Base-by-base conservation (phyloP, 2,113 vertebrate genomes). In the Oncorhynchus gorbuscha region DNA sequence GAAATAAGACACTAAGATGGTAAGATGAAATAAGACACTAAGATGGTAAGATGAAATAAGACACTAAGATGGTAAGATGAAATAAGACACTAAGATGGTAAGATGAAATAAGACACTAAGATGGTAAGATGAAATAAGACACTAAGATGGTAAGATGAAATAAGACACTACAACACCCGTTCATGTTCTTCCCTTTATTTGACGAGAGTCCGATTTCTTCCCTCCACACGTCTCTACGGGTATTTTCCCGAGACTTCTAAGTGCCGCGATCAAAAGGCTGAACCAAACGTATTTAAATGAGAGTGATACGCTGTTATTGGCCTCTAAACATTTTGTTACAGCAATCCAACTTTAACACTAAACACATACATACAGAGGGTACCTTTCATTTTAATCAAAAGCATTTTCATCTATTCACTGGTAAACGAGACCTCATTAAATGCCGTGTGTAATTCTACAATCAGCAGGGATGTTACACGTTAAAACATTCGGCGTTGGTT, bases 351-450 rank as follows among this genome's bases (percentile, higher is more conserved):
- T 55, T 16, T 18, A 55, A 8, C 16, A n/a, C 59, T 24, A n/a
- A 62, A 62, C 59, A 62, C 59, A 24, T 16, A 51, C 49, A 22
- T 62, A 62, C 64, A 76, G 62, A 87, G 66, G 86, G 74, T 73
- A 79, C 81, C 61, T 80, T 87, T 32, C 71, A 51, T 26, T 24
- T 80, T 77, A 86, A 86, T 90, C 84, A 83, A 45, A 45, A 45
- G 39, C 8, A 74, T 72, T 77, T 18, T 77, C 68, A 69, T 85
- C 81, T 58, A 81, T 81, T 84, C 71, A 49, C 35, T 45, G 14
- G 78, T 83, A 87, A 89, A 86, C 81, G 83, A 89, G 83, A 81
- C 77, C 85, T 91, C 80, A 86, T 91, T 91, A 89, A 90, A 62
- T 88, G 86, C 71, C 69, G 73, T 6, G 77, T 83, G 82, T 88